A percentile compares a stretch with the other conserved stretches of the same genome.
These are phyloP conservation scores for Pholis gunnellus DNA, from an alignment of 2,113 vertebrate genomes.

Conservation along the genomic window DNA sequence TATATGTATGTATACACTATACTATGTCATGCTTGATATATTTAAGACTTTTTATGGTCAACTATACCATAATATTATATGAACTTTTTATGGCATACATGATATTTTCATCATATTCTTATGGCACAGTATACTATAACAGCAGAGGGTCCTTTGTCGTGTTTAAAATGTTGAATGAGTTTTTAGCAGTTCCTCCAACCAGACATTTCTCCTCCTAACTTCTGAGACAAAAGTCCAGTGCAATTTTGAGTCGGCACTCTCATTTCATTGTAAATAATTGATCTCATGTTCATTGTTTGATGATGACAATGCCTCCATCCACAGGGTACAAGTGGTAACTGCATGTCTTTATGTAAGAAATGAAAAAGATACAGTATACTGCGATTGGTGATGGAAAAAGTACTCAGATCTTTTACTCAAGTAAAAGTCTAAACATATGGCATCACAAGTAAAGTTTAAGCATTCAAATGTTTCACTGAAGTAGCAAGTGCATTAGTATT, in stretches of 20 bases:
- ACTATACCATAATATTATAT: too few relatives aligned
- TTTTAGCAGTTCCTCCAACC: background rate
- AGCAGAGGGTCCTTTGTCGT: too few relatives aligned
- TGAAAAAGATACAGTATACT: background rate
- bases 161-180: background rate
- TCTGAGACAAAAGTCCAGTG: background rate
- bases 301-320: conserved; percentile 54
- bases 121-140: too few relatives aligned
- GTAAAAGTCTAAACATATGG: background rate
- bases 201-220: background rate
- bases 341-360: background rate
- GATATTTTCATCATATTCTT: too few relatives aligned
- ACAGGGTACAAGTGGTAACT: conserved; percentile 51
- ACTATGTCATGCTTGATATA: too few relatives aligned
- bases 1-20: too few relatives aligned
- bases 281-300: background rate
- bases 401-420: background rate
- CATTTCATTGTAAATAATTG: background rate
- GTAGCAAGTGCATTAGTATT: background rate
- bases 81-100: too few relatives aligned
- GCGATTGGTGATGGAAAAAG: background rate
- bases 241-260: background rate
- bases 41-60: too few relatives aligned
- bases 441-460: background rate
- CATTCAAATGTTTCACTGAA: background rate